These are phyloP conservation scores for Novumbra hubbsi DNA, from an alignment of 2,797 vertebrate genomes.

Conservation along the genomic window DNA sequence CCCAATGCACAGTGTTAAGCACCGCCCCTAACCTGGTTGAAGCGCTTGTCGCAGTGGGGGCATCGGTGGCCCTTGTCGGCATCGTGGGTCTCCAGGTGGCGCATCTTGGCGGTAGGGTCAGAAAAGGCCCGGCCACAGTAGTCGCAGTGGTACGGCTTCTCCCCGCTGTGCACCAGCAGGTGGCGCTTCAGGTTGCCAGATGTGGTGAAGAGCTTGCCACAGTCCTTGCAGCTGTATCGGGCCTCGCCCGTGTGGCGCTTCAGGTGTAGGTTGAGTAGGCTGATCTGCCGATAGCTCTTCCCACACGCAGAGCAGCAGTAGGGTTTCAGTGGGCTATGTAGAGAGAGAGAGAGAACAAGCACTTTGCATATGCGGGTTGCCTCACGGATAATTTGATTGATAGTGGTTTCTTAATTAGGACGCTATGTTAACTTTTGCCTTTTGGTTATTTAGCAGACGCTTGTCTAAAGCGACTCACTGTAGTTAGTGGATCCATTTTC, in stretches of 20 bases:
- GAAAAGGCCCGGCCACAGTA: slow-evolving; percentile 94
- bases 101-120: slow-evolving; percentile 97
- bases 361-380: neutral
- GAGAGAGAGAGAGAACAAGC: no score
- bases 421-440: no score
- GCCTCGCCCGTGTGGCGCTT: slow-evolving; percentile 96
- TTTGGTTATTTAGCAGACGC: no score
- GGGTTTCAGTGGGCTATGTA: slow-evolving; percentile 86
- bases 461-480: no score
- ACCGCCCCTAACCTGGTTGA: slow-evolving; percentile 87
- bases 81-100: slow-evolving; percentile 96
- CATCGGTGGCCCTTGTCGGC: slow-evolving; percentile 95
- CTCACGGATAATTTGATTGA: no score
- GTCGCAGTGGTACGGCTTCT: slow-evolving; percentile 95
- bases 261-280: slow-evolving; percentile 94
- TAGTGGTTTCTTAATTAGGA: no score
- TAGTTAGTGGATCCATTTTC: no score
- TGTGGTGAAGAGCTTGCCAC: slow-evolving; percentile 95
- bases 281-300: slow-evolving; percentile 97
- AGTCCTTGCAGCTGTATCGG: slow-evolving; percentile 90
- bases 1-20: neutral
- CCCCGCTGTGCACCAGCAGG: slow-evolving; percentile 95
- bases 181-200: slow-evolving; percentile 97
- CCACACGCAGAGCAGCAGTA: slow-evolving; percentile 94
- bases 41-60: slow-evolving; percentile 94